Evolutionary conservation across 2,113 vertebrate species (phyloP).

Genomic region (Acinonyx jubatus): DNA sequence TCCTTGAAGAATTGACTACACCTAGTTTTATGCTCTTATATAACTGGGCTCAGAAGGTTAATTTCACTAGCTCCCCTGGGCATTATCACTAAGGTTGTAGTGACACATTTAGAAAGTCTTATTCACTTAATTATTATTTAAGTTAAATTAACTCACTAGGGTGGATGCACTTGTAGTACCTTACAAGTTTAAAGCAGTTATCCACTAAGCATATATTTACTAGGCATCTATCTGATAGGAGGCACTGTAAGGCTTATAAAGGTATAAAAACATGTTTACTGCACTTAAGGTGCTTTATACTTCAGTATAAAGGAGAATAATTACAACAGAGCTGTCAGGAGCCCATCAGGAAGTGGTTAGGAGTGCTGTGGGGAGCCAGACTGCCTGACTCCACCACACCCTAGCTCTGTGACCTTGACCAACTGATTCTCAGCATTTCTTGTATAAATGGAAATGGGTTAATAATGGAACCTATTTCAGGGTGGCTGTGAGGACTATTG

Average conservation of each 20-base stretch:
- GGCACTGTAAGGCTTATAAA: not conserved
- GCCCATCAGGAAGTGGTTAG: not conserved
- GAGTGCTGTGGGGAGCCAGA: not conserved
- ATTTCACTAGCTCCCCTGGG: not conserved
- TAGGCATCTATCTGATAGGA: not conserved
- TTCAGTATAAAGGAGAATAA: not conserved
- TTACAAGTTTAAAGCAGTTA: not conserved
- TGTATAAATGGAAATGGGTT: not conserved
- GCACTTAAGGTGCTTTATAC: not conserved
- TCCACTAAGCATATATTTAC: not conserved
- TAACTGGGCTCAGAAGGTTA: not conserved
- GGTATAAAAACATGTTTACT: not conserved
- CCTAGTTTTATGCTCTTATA: not conserved
- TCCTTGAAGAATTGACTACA: not conserved
- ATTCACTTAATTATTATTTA: constrained; percentile 27
- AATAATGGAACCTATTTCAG: not conserved
- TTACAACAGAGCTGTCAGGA: not conserved
- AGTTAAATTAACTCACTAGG: not conserved
- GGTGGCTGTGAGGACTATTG: not conserved
- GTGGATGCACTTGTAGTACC: not conserved
- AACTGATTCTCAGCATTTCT: not conserved
- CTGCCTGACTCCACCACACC: not conserved
- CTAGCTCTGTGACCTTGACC: not conserved
- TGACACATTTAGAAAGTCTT: not conserved
- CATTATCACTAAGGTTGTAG: not conserved